Evolutionary conservation across 2,888 invertebrate genomes (phyloP), one percentile per base, ranked within the genome.

Genomic region (Polydrusus pterygomalis): DNA sequence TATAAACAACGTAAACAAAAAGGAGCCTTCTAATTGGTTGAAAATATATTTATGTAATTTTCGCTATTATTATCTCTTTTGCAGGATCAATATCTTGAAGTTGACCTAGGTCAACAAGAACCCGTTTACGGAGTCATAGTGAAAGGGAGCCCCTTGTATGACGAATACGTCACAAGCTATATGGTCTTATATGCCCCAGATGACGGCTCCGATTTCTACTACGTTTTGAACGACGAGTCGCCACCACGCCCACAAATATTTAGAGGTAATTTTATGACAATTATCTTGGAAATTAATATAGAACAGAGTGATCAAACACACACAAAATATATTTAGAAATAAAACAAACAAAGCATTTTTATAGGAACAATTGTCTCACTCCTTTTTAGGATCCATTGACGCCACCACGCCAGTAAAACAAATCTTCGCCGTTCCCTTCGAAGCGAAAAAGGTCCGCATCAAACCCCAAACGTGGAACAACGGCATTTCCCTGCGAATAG

Each of bases 81-180:
- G 43, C 49, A 77, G 79, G 88, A 92, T 82, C 94, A 94, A 85
- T 95, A 92, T 88, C 87, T 96, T 76, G 91, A 94, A 86, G 82
- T 87, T 0, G 81, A 87, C 81, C 88, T 96, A 49, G 91, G 91
- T 0, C 88, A 88, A 9, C 88, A 90, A 2, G 91, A 92, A 82
- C 92, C 94, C 0, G 85, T 97, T 17, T 95, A 94, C 83, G 96
- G 95, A 0, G 89, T 96, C 0, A 87, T 91, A 10, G 86, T 95
- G 79, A 93, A 93, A 82, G 96, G 96, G 18, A 93, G 91, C 84
- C 91, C 92, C 0, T 82, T 90, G 2, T 91, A 91, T 75, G 90
- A 93, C 79, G 91, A 94, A 83, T 95, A 92, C 86, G 94, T 96
- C 49, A 95, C 94, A 17, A 93, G 94, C 81, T 96, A 94, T 83